Conservation (phyloP, 2,797 vertebrate genomes). For the Cryptoblepharus egeriae region DNA sequence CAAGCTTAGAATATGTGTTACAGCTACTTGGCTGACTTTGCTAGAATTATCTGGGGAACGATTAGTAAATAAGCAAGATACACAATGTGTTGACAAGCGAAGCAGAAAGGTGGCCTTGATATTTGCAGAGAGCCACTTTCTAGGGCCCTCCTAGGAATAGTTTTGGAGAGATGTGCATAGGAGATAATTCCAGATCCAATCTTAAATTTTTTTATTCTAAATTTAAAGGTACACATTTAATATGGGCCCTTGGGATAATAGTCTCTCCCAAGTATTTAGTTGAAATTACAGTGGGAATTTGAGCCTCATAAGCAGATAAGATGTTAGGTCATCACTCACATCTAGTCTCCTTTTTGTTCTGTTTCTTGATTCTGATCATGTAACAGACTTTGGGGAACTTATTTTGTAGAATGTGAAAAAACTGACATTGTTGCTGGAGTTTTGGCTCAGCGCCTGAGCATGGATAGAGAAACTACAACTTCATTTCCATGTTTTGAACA, state of each 20-base stretch:
- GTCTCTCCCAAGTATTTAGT: not conserved
- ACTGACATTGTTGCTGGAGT: not conserved
- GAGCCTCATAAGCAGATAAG: not conserved
- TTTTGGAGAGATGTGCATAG: conserved; percentile 3
- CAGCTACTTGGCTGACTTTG: conserved; percentile 34
- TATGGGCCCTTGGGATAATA: not conserved
- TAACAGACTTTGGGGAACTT: not conserved
- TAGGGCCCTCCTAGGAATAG: not conserved
- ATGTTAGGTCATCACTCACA: not conserved
- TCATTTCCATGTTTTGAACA: not conserved
- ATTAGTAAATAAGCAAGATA: conserved; percentile 33
- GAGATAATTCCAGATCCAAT: not conserved
- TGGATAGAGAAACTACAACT: not conserved
- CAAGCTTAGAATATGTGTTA: not conserved
- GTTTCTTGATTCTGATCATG: not conserved
- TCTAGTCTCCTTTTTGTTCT: not conserved
- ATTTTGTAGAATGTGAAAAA: not conserved
- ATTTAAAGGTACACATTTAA: conserved; percentile 6
- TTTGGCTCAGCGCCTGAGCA: not conserved
- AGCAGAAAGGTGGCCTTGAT: conserved; percentile 36
- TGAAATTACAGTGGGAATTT: not conserved
- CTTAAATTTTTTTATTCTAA: not conserved
- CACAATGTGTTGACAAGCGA: conserved; percentile 23
- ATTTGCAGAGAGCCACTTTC: conserved; percentile 2
- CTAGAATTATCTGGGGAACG: conserved; percentile 22